Evolutionary conservation across 23 tunicate species (phyloP).

Genomic region (Styela plicata): DNA sequence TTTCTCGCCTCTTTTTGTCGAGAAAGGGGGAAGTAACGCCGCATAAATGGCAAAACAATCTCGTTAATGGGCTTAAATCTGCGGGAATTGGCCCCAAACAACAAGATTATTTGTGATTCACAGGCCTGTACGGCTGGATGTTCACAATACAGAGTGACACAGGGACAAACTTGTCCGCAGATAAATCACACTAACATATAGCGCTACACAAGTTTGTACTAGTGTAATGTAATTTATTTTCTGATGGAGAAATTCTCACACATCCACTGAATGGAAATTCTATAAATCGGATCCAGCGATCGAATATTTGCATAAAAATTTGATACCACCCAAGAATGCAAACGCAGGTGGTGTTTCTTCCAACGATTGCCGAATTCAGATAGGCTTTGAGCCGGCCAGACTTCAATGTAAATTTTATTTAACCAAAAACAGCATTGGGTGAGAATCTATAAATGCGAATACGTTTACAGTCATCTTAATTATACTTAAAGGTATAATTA

Average conservation of each 20-base stretch:
- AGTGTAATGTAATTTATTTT: not conserved
- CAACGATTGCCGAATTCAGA: not conserved
- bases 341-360: not conserved
- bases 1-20: conserved; percentile 20
- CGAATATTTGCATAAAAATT: not conserved
- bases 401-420: no score
- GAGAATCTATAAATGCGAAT: no score
- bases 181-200: not conserved
- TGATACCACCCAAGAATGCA: not conserved
- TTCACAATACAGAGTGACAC: not conserved
- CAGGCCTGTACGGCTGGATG: not conserved
- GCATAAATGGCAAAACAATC: conserved; percentile 12
- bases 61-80: conserved; percentile 29
- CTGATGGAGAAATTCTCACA: not conserved
- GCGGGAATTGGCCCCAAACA: conserved; percentile 14
- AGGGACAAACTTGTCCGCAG: not conserved
- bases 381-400: no score
- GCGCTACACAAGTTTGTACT: not conserved
- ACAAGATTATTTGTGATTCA: conserved; percentile 32
- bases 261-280: not conserved
- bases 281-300: not conserved
- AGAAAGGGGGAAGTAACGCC: conserved; percentile 20
- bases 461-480: no score
- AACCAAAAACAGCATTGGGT: no score
- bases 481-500: no score